A percentile compares a stretch with the other conserved stretches of the same genome.
Conservation (phyloP, 1,140 invertebrate genomes). For the Phortica variegata region DNA sequence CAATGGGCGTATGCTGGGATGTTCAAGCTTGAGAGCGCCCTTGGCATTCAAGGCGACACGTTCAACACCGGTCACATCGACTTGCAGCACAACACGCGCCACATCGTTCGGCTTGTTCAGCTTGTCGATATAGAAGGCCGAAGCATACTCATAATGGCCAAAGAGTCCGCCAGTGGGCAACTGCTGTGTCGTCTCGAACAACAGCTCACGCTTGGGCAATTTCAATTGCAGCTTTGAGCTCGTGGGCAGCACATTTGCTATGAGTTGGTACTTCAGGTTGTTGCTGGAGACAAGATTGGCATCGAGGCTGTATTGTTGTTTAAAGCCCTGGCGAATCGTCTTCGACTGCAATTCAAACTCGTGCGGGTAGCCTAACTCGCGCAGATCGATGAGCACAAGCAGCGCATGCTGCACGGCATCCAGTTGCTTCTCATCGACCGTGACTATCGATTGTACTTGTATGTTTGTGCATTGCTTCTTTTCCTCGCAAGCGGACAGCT, state of each 20-base stretch:
- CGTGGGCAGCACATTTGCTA: slow-evolving; percentile 64
- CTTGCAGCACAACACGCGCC: slow-evolving; percentile 19
- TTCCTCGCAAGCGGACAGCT: slow-evolving; percentile 72
- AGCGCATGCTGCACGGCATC: slow-evolving; percentile 60
- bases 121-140: slow-evolving; percentile 69
- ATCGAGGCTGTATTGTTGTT: slow-evolving; percentile 66
- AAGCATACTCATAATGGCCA: slow-evolving; percentile 56
- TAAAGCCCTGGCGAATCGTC: slow-evolving; percentile 62
- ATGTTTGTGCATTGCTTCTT: slow-evolving; percentile 74
- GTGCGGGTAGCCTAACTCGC: slow-evolving; percentile 69
- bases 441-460: slow-evolving; percentile 62
- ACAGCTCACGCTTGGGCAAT: slow-evolving; percentile 66
- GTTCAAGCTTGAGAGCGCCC: slow-evolving; percentile 64
- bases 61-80: slow-evolving; percentile 48
- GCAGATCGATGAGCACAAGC: slow-evolving; percentile 66
- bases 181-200: slow-evolving; percentile 60
- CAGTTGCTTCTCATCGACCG: slow-evolving; percentile 25
- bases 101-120: slow-evolving; percentile 67
- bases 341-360: slow-evolving; percentile 70
- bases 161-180: slow-evolving; percentile 53
- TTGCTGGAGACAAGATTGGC: slow-evolving; percentile 68
- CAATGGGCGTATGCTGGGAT: slow-evolving; percentile 66
- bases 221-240: slow-evolving; percentile 62
- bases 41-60: slow-evolving; percentile 58
- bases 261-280: slow-evolving; percentile 70